Conservation (phyloP, 2,888 invertebrate species). For the Mechanitis messenoides region DNA sequence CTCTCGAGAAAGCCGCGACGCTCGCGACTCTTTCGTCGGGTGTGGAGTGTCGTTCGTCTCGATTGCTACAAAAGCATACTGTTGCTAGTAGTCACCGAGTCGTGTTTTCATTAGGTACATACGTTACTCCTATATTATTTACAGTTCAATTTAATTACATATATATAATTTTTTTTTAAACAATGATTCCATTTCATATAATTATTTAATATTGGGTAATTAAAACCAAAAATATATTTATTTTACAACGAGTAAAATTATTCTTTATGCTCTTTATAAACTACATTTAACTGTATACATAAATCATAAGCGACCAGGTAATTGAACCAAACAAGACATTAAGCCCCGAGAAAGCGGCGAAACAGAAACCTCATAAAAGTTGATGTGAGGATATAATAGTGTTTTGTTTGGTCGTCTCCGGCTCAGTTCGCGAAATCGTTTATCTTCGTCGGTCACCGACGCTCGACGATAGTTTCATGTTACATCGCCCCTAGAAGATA, state of each 20-base stretch:
- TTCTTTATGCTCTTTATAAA: too few species aligned
- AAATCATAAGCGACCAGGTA: too few species aligned
- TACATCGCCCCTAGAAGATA: slow-evolving; percentile 15
- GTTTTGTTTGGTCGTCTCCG: slow-evolving; percentile 23
- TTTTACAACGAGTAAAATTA: too few species aligned
- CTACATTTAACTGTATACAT: too few species aligned
- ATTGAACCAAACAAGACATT: background rate
- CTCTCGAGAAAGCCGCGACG: slow-evolving; percentile 10
- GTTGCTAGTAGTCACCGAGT: slow-evolving; percentile 16
- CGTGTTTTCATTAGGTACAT: slow-evolving; percentile 4
- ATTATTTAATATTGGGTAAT: too few species aligned
- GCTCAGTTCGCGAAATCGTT: slow-evolving; percentile 17
- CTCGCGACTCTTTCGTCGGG: slow-evolving; percentile 9
- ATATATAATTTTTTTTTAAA: too few species aligned
- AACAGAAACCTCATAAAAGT: slow-evolving; percentile 3
- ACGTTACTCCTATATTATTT: too few species aligned
- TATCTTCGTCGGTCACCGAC: slow-evolving; percentile 18
- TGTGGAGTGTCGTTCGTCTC: slow-evolving; percentile 24
- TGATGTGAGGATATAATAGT: slow-evolving; percentile 5
- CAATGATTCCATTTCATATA: too few species aligned
- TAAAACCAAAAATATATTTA: too few species aligned
- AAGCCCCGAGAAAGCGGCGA: background rate
- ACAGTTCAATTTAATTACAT: too few species aligned
- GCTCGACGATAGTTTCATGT: slow-evolving; percentile 24
- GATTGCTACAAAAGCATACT: slow-evolving; percentile 9